These are phyloP conservation scores for Pararge aegeria DNA, from an alignment of 1,140 invertebrate species.

Conservation along the genomic window DNA sequence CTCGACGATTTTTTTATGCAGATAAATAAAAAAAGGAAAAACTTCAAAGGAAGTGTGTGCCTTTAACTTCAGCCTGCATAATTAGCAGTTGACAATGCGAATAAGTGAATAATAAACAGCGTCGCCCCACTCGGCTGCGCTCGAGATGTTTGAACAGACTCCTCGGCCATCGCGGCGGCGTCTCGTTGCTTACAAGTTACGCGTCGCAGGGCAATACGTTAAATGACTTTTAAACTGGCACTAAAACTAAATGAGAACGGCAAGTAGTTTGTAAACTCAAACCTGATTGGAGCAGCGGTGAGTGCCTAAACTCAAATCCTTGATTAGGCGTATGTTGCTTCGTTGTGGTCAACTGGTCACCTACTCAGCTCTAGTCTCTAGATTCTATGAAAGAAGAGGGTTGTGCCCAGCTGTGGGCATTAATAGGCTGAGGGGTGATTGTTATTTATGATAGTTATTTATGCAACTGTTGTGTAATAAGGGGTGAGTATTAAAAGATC, in stretches of 20 bases:
- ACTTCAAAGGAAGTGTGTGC: conserved; percentile 37
- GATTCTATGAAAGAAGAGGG: no score
- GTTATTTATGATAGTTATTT: no score
- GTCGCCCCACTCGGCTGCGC: conserved; percentile 33
- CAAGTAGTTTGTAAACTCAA: no score
- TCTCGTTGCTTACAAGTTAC: conserved; percentile 16
- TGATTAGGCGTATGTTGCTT: no score
- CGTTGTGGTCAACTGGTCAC: no score
- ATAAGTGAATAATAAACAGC: conserved; percentile 44
- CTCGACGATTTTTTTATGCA: conserved; percentile 29
- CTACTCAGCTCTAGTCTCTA: no score
- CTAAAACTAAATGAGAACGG: background rate
- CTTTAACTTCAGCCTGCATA: conserved; percentile 40
- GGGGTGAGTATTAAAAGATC: no score
- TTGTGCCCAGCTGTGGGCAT: no score
- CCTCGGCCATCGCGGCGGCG: background rate
- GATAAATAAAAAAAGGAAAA: conserved; percentile 25
- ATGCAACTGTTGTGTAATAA: no score
- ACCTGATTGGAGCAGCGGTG: no score
- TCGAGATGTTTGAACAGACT: conserved; percentile 30
- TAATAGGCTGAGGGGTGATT: no score
- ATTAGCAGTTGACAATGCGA: conserved; percentile 40
- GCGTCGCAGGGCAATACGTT: background rate
- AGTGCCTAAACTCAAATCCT: no score
- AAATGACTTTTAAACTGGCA: background rate